These are phyloP conservation scores for Trichechus manatus DNA, from an alignment of 2,113 vertebrate genomes.

Conservation along the genomic window DNA sequence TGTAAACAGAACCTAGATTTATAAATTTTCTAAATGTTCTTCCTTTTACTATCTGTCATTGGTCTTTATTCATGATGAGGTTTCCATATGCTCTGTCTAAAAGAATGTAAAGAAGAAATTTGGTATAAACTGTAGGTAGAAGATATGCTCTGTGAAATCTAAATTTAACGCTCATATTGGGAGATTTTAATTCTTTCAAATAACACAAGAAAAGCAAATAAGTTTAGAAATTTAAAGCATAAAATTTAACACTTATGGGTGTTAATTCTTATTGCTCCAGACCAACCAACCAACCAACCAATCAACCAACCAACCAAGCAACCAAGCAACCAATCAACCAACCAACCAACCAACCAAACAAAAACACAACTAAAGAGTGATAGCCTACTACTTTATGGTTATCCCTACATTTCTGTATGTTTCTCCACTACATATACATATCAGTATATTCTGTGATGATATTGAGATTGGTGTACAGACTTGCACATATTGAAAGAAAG, in stretches of 20 bases:
- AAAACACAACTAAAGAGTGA: not conserved
- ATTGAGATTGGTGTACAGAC: not conserved
- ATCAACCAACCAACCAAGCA: not conserved
- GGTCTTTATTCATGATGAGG: constrained; percentile 13
- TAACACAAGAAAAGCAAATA: not conserved
- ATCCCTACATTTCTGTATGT: not conserved
- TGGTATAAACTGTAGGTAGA: not conserved
- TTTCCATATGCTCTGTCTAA: not conserved
- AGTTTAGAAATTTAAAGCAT: constrained; percentile 28
- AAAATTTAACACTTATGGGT: not conserved
- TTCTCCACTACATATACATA: not conserved
- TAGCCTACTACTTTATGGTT: not conserved
- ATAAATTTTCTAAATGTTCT: constrained; percentile 43
- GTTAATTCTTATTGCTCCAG: not conserved
- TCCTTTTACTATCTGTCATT: not conserved
- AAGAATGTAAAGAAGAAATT: constrained; percentile 17
- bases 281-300: not conserved
- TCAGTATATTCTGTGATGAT: constrained; percentile 30
- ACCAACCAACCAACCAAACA: not conserved
- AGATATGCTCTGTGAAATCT: not conserved
- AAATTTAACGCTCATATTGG: not conserved
- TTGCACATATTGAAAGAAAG: constrained; percentile 31
- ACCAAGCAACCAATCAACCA: no score
- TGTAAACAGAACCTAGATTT: not conserved
- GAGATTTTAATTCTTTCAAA: constrained; percentile 56